Base-by-base conservation (phyloP, 2,113 vertebrate species). In the Thomomys bottae region DNA sequence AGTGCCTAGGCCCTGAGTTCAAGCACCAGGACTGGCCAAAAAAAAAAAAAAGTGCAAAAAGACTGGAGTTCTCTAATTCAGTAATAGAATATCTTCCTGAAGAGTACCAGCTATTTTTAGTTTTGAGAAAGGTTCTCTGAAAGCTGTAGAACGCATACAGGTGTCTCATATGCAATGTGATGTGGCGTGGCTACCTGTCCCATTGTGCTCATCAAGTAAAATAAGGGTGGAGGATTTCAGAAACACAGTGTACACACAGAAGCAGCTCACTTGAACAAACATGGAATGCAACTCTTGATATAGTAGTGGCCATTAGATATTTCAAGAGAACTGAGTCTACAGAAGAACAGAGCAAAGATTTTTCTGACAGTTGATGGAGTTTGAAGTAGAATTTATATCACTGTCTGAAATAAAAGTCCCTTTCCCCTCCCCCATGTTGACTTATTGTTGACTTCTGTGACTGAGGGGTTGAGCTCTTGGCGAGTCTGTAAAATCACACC, bases 341-440 rank as follows among this genome's bases (percentile, higher is more conserved):
- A 38, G n/a, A 84, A 85, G 78, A 68, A 24, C 26, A 3, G 42
- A 67, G 49, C 57, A 42, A 94, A 93, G 75, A 34, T 40, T 6
- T 6, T n/a, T 21, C 66, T 93, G 67, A 45, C 30, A 91, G 54
- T 20, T 76, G 82, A 78, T 66, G 86, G 80, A 54, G 90, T 95
- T 84, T 88, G 67, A 93, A 92, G 72, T 88, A 63, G n/a, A 38
- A 87, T 87, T 96, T 92, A 75, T 0, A 85, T 70, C 57, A 75
- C 72, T 54, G 61, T 67, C 21, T 87, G 76, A 90, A 89, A 91
- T 85, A 83, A 57, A 88, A 68, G 73, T 45, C 32, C 21, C 63
- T 49, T 71, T 83, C 18, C 78, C 11, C 20, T 10, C 49, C 11
- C 20, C 15, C 49, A 73, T 68, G 23, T 4, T 89, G 80, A 92